Base-by-base conservation (phyloP, 2,888 invertebrate species). In the Hyposoter didymator region DNA sequence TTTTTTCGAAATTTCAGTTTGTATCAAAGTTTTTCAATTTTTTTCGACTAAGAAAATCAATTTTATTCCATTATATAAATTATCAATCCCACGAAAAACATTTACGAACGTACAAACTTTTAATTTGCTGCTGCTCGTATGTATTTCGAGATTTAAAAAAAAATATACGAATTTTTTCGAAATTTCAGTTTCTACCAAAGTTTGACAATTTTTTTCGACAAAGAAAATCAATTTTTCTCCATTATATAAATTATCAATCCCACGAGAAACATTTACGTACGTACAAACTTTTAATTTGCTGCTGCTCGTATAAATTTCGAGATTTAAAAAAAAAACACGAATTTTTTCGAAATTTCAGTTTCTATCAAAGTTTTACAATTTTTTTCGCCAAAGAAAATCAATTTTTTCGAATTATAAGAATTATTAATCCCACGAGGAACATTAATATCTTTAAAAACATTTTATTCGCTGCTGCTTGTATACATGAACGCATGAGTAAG, bases 401-500 rank as follows among this genome's bases (percentile, higher is more conserved):
- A 35, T 39, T 39, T 39, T 10, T 39, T 73, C 0, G 12, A 19
- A 62, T 32, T 10, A n/a, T 4, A 28, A 28, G 1, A 2, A 28
- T 22, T 3, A 22, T 55, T 2, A 12, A 55, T n/a, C 22, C 17
- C 17, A 12, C 19, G 28, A 43, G 19, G 19, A 59, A 45, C 43
- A 28, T 28, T 74, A 19, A 43, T 28, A 35, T 43, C 32, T 12
- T 22, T 12, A 49, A 22, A 72, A 70, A 6, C 28, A 43, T 52
- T 67, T 45, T 70, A 47, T 64, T 12, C 14, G 52, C 73, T 55
- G 55, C 19, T 22, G 3, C 55, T 55, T 14, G 12, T 22, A 55
- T 22, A 28, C 28, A 35, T 55, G 69, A 35, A 45, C 55, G 47
- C 12, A 10, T 55, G 45, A 49, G 72, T 39, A 69, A 85, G 74